Conservation (phyloP, 2,113 vertebrate genomes). For the Psammodynastes pulverulentus region DNA sequence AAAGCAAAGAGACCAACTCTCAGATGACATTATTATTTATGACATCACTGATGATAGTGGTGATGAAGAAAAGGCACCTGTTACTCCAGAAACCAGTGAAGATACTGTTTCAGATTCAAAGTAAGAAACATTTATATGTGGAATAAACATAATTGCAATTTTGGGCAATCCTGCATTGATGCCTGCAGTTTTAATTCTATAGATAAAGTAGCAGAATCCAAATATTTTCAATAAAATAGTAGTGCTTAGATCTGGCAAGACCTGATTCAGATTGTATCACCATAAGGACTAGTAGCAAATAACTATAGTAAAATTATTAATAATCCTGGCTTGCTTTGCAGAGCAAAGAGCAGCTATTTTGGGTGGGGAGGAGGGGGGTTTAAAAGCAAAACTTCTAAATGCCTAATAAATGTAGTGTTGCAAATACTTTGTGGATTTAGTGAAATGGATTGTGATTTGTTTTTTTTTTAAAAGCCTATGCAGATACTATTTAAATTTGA, state of each 20-base stretch:
- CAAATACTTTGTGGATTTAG: not conserved
- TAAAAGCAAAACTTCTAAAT: not conserved
- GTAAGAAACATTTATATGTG: conserved; percentile 61
- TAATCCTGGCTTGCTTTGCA: not conserved
- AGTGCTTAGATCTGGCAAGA: not conserved
- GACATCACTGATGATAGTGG: conserved; percentile 79
- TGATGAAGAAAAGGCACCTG: conserved; percentile 72
- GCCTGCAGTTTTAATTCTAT: not conserved
- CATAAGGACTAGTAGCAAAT: not conserved
- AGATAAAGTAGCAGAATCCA: not conserved
- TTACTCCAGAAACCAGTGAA: conserved; percentile 72
- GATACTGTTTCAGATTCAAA: conserved; percentile 70
- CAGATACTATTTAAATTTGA: not conserved
- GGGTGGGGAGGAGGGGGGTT: too few relatives aligned
- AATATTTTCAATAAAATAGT: not conserved
- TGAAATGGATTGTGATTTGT: not conserved
- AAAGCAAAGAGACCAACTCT: conserved; percentile 77
- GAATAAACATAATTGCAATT: not conserved
- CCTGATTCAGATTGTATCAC: not conserved
- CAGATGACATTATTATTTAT: conserved; percentile 92
- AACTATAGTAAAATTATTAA: not conserved
- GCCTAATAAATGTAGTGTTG: not conserved
- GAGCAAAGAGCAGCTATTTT: not conserved
- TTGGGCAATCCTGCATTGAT: not conserved
- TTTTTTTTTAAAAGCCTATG: not conserved